These are phyloP conservation scores for Prosapia bicincta DNA, from an alignment of 2,888 invertebrate species.

Conservation along the genomic window DNA sequence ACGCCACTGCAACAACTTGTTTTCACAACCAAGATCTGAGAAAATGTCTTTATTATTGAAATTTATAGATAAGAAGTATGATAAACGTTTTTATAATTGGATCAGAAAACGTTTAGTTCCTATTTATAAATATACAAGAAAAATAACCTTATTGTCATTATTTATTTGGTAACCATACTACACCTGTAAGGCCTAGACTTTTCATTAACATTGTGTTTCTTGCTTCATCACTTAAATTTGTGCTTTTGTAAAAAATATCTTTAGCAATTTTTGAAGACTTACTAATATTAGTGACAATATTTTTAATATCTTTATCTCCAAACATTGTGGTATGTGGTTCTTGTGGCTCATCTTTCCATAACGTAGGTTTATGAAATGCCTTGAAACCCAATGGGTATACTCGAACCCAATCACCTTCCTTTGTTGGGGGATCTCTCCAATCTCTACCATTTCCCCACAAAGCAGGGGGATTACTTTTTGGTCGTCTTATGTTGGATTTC, in stretches of 20 bases:
- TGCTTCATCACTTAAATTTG: conserved; percentile 23
- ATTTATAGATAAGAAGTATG: background rate
- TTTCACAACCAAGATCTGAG: too few relatives aligned
- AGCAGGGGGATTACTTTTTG: conserved; percentile 8
- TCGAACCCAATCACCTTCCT: conserved; percentile 73
- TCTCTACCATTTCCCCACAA: conserved; percentile 68
- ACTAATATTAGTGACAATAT: conserved; percentile 32
- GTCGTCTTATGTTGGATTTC: background rate
- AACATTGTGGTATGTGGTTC: conserved; percentile 25
- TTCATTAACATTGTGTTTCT: conserved; percentile 28
- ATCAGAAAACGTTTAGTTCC: too few relatives aligned
- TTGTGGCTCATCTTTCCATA: conserved; percentile 21
- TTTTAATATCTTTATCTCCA: conserved; percentile 34
- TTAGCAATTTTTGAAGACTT: conserved; percentile 32
- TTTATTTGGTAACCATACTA: conserved; percentile 32
- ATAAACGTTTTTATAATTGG: too few relatives aligned
- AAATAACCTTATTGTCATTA: background rate
- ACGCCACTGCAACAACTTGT: too few relatives aligned
- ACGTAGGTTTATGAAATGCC: conserved; percentile 10
- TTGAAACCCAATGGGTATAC: conserved; percentile 57
- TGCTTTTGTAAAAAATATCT: conserved; percentile 25
- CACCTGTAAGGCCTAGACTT: conserved; percentile 29
- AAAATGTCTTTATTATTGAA: too few relatives aligned
- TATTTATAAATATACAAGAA: too few relatives aligned
- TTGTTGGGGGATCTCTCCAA: conserved; percentile 60